These are phyloP conservation scores for Drosophila falleni DNA, from an alignment of 2,888 invertebrate genomes.

Conservation along the genomic window DNA sequence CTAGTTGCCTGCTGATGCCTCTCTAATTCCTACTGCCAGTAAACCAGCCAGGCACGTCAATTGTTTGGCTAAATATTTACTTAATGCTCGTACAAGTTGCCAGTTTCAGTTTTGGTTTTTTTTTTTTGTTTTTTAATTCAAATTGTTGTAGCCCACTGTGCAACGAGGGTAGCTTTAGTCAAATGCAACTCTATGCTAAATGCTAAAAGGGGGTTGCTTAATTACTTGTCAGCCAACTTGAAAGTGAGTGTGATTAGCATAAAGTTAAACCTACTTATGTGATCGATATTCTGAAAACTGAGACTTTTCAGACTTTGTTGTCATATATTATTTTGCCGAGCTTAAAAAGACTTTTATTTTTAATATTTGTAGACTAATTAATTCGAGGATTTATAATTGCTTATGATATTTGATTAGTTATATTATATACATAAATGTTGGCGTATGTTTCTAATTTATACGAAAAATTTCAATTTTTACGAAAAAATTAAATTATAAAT, in stretches of 20 bases:
- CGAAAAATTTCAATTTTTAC: too few relatives aligned
- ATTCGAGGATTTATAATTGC: too few relatives aligned
- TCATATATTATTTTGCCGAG: too few relatives aligned
- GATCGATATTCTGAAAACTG: neutral
- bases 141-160: slow-evolving; percentile 25
- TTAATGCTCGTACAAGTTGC: slow-evolving; percentile 75
- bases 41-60: slow-evolving; percentile 74
- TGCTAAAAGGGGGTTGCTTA: slow-evolving; percentile 13
- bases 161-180: slow-evolving; percentile 50
- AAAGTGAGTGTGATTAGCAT: slow-evolving; percentile 47
- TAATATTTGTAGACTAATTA: too few relatives aligned
- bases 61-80: slow-evolving; percentile 78
- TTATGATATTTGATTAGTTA: too few relatives aligned
- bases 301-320: neutral
- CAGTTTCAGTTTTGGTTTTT: slow-evolving; percentile 67
- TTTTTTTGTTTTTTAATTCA: slow-evolving; percentile 12
- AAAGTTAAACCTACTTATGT: slow-evolving; percentile 24
- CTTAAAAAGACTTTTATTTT: too few relatives aligned
- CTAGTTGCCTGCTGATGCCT: slow-evolving; percentile 1
- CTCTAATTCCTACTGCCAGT: slow-evolving; percentile 11
- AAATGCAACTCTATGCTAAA: neutral
- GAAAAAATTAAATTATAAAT: too few relatives aligned
- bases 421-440: too few relatives aligned
- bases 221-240: slow-evolving; percentile 24
- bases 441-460: too few relatives aligned